Percentiles rank a stretch among this genome's conserved stretches.
Conservation (phyloP, 1,140 invertebrate genomes). For the Panagrolaimus sp. region DNA sequence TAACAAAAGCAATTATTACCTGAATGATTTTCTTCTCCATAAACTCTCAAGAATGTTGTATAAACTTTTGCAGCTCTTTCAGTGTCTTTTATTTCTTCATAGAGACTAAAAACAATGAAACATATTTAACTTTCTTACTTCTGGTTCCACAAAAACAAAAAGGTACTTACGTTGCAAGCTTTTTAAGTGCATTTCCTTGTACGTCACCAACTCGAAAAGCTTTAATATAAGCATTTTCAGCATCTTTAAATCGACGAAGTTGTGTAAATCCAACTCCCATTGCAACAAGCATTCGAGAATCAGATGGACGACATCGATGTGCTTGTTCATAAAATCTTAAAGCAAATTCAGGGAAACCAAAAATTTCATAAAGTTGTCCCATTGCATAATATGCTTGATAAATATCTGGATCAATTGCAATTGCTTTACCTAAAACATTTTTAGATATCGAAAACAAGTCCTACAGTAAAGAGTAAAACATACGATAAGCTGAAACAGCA, state of each 20-base stretch:
- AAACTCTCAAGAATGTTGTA: background rate
- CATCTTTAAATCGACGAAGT: background rate
- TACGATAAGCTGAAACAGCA: background rate
- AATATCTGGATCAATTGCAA: too few species aligned
- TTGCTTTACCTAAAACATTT: background rate
- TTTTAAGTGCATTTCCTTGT: background rate
- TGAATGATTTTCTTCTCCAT: background rate
- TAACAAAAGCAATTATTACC: too few species aligned
- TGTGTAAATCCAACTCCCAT: background rate
- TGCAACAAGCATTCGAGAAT: background rate
- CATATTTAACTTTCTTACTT: background rate
- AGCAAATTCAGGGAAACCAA: background rate
- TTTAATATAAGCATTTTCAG: background rate
- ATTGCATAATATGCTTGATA: background rate
- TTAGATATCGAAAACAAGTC: too few species aligned
- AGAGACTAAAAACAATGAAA: background rate
- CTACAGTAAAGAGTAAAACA: background rate
- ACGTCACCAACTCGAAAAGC: slow-evolving; percentile 3
- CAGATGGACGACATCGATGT: slow-evolving; percentile 5
- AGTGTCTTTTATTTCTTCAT: background rate
- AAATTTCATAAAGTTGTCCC: slow-evolving; percentile 1
- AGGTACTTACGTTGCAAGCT: background rate
- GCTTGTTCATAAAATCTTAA: background rate
- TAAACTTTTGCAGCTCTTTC: background rate
- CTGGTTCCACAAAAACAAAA: background rate